These are phyloP conservation scores for Nyctalus aviator DNA, from an alignment of 2,797 vertebrate species.

Conservation along the genomic window DNA sequence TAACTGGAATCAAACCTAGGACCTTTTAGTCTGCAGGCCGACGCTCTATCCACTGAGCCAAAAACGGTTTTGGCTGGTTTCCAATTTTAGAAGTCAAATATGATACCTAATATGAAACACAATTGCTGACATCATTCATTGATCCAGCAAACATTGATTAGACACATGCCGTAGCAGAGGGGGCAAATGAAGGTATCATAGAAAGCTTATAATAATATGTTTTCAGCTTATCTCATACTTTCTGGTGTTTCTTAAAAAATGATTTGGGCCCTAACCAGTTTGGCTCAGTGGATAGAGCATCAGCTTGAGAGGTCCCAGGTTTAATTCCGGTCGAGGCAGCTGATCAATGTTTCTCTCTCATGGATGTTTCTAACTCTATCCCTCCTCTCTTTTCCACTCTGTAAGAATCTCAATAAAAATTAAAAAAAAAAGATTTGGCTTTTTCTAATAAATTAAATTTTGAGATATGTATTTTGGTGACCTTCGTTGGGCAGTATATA, in stretches of 20 bases:
- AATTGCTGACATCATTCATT: not conserved
- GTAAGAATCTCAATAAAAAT: too few species aligned
- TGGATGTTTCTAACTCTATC: too few species aligned
- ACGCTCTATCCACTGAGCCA: too few species aligned
- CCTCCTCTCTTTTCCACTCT: too few species aligned
- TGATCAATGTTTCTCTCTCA: too few species aligned
- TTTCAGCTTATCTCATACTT: not conserved
- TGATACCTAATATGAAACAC: not conserved
- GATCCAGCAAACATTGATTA: not conserved
- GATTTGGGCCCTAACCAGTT: not conserved
- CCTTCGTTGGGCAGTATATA: not conserved
- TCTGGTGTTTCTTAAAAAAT: not conserved
- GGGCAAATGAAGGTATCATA: not conserved
- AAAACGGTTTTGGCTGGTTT: not conserved
- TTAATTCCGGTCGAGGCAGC: too few species aligned
- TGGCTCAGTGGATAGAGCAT: too few species aligned
- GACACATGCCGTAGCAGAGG: not conserved
- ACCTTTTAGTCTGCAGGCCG: too few species aligned
- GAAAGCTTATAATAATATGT: too few species aligned
- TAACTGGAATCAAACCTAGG: too few species aligned
- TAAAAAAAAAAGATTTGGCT: not conserved
- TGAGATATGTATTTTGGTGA: not conserved
- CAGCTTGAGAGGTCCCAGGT: too few species aligned
- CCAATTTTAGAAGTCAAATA: not conserved
- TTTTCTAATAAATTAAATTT: not conserved